Conservation (phyloP, 2,113 vertebrate genomes). For the Halcyon malimbica region DNA sequence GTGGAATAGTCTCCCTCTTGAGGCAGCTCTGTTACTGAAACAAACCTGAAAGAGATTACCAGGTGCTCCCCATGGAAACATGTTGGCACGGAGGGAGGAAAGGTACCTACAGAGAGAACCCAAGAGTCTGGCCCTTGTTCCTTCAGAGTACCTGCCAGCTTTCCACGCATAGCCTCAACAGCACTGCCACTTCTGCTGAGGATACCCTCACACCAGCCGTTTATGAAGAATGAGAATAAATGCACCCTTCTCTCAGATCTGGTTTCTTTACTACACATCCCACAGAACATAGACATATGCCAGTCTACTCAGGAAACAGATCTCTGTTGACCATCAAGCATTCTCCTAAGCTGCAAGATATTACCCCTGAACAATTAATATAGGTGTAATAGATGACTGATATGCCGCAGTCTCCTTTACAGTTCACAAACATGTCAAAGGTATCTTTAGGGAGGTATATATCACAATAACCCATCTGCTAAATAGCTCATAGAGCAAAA, state of each 20-base stretch:
- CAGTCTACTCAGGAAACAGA: neutral
- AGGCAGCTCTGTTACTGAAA: neutral
- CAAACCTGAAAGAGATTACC: neutral
- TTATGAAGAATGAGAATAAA: neutral
- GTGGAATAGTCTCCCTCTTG: neutral
- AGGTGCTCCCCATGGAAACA: fast-evolving
- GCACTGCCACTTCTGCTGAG: neutral
- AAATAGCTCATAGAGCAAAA: neutral
- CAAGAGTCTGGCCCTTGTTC: neutral
- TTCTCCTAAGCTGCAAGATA: neutral
- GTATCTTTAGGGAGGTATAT: neutral
- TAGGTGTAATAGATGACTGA: neutral
- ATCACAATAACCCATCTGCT: neutral
- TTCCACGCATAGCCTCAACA: neutral
- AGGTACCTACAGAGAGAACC: neutral
- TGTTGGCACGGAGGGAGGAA: neutral
- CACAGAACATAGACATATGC: neutral
- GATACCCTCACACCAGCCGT: neutral
- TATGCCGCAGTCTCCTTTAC: neutral
- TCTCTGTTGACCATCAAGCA: neutral
- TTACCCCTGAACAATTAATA: neutral
- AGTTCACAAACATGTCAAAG: neutral
- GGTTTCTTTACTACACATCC: neutral
- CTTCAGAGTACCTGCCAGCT: neutral
- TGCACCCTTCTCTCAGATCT: neutral